Evolutionary conservation across 2,113 vertebrate genomes (phyloP), one percentile per base, ranked within the genome.

Genomic region (Protomyctophum bolini): DNA sequence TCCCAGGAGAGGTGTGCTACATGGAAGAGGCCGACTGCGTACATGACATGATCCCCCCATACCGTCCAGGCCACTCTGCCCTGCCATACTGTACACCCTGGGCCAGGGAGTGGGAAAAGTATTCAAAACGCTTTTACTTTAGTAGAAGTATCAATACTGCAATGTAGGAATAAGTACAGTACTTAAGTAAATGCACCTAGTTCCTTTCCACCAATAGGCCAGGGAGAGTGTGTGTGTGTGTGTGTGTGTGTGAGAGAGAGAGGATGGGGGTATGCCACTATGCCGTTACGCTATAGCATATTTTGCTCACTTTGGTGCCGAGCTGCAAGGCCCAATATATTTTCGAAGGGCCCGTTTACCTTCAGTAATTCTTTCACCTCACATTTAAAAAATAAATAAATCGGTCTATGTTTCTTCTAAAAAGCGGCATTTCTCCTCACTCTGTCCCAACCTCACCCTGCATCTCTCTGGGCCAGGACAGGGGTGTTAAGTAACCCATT

Each of bases 1-100:
- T 81, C 77, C 73, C 77, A 57, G 11, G 68, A 75, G 82, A 73
- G 45, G 70, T 52, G 83, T 49, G 72, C 77, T 60, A 81, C 69
- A 77, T 77, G 49, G 58, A 81, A 52, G 74, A 59, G 58, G 73
- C 64, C 11, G 68, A 81, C 63, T 76, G 50, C 41, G 82, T 21
- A 76, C 74, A 68, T 66, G 73, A 72, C 65, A 68, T 29, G 21
- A 21, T 21, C 21, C 0, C n/a, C 70, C 62, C 33, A 76, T 64
- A 46, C 0, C 6, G 55, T 2, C n/a, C 0, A 21, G 41, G 58
- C 67, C 55, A 63, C 56, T 73, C 52, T 15, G 57, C 49, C 14
- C 8, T 57, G n/a, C n/a, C 2, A 14, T 14, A 57, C 55, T 66
- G 55, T 45, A 58, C 0, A 1, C 10, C 41, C 69, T 70, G 61